Conservation (phyloP, 2,888 invertebrate species). For the Catocala nupta region DNA sequence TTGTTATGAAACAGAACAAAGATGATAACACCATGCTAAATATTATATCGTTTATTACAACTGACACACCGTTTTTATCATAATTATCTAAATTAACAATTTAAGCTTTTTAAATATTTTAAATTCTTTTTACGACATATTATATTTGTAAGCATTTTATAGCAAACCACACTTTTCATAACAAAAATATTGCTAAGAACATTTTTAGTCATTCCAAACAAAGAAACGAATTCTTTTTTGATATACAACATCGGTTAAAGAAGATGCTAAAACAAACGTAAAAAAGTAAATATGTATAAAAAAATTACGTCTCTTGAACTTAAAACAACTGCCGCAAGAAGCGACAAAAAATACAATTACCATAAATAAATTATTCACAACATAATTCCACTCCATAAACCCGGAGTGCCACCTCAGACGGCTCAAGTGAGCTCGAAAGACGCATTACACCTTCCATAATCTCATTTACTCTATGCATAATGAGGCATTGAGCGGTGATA, state of each 20-base stretch:
- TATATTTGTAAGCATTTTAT: too few species aligned
- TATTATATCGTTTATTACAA: too few species aligned
- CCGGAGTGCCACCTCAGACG: constrained; percentile 48
- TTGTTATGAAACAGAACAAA: too few species aligned
- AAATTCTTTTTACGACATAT: too few species aligned
- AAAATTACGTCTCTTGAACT: constrained; percentile 24
- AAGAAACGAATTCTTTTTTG: constrained; percentile 3
- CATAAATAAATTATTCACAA: constrained; percentile 63
- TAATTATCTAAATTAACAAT: too few species aligned
- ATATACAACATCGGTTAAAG: not conserved
- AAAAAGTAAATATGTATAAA: constrained; percentile 27
- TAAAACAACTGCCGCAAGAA: constrained; percentile 25
- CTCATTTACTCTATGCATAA: constrained; percentile 58
- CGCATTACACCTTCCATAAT: constrained; percentile 56
- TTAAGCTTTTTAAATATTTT: too few species aligned
- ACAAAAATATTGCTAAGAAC: too few species aligned
- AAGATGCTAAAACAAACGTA: constrained; percentile 15
- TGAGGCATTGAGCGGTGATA: constrained; percentile 32
- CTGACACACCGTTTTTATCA: too few species aligned
- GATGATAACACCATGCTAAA: too few species aligned
- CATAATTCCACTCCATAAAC: constrained; percentile 57
- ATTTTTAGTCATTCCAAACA: not conserved
- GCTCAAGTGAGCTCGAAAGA: constrained; percentile 46
- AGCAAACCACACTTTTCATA: too few species aligned
- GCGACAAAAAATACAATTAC: constrained; percentile 51